phyloP scores from a whole-genome alignment of 1,140 invertebrate species.

The Lepidurus packardi region DNA sequence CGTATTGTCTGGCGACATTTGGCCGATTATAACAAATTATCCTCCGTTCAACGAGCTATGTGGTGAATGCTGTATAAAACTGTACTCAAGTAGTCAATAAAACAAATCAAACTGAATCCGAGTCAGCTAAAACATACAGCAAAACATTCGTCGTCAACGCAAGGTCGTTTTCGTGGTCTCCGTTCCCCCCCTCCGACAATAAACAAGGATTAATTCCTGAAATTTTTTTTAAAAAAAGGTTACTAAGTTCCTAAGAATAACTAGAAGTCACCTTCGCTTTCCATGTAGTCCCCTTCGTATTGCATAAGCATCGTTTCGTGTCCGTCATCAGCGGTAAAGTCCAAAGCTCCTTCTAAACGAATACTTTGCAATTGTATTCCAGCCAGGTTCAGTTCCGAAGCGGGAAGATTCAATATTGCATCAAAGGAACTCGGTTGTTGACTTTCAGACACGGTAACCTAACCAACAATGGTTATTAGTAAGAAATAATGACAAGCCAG shows the following conservation, averaged over 20 bases:
- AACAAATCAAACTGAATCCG: conserved; percentile 17
- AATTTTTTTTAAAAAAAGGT: neutral
- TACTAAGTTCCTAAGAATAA: neutral
- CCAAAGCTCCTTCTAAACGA: neutral
- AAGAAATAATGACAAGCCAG: neutral
- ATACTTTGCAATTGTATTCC: neutral
- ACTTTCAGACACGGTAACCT: neutral
- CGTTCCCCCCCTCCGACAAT: neutral
- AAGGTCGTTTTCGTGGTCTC: neutral
- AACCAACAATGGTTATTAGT: neutral
- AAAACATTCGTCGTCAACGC: neutral
- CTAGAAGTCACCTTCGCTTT: neutral
- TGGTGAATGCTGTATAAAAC: conserved; percentile 53
- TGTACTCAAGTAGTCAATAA: conserved; percentile 19
- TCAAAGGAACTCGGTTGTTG: neutral
- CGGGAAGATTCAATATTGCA: neutral
- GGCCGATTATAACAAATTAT: conserved; percentile 83
- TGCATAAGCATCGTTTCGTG: neutral
- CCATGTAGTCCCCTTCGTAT: neutral
- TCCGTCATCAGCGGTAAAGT: neutral
- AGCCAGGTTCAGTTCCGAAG: neutral
- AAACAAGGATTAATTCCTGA: conserved; percentile 1
- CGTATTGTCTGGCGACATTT: conserved; percentile 79
- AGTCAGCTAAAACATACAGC: neutral
- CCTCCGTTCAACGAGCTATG: conserved; percentile 78